Evolutionary conservation across 1,140 invertebrate species (phyloP), one percentile per base, ranked within the genome.

Genomic region (Megathymus violae): DNA sequence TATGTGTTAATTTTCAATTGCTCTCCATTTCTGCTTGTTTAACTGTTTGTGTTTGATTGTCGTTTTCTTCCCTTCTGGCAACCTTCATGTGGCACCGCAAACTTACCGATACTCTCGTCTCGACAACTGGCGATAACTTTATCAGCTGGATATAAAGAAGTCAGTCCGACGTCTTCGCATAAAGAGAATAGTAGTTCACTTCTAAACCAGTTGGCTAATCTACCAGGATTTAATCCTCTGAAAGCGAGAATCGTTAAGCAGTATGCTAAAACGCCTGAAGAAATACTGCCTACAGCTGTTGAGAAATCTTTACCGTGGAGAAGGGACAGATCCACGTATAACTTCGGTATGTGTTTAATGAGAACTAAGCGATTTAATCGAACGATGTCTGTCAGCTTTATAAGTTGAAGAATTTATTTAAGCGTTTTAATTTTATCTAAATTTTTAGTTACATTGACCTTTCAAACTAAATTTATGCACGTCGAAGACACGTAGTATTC

Each of bases 221-320:
- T 94, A 71, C 92, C 92, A 61, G 92, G 93, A 85, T 93, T 93
- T 88, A 93, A 93, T 92, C 92, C 93, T 68, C 89, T 93, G 81
- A 93, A 93, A 90, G 92, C 93, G 81, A 92, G 93, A 73, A 92
- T 94, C 62, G 93, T 94, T 77, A 93, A 94, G 85, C 93, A 93
- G 74, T 93, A 94, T 88, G 91, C 92, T 85, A 92, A 91, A 86
- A 88, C 92, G 70, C 86, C 91, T 67, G 84, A 92, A 81, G 92
- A 93, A 71, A 92, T 92, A 76, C 85, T 93, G 79, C 94, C 94
- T 52, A 95, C 95, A 70, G 93, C 94, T 71, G 93, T 95, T 80
- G 95, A 95, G 90, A 92, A 94, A 80, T 94, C 93, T 67, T 92
- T 95, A 83, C 95, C 95, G 71, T 96, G 95, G 95, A 92, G 95